phyloP scores from a whole-genome alignment of 2,797 vertebrate species.

The Aselliscus stoliczkanus region DNA sequence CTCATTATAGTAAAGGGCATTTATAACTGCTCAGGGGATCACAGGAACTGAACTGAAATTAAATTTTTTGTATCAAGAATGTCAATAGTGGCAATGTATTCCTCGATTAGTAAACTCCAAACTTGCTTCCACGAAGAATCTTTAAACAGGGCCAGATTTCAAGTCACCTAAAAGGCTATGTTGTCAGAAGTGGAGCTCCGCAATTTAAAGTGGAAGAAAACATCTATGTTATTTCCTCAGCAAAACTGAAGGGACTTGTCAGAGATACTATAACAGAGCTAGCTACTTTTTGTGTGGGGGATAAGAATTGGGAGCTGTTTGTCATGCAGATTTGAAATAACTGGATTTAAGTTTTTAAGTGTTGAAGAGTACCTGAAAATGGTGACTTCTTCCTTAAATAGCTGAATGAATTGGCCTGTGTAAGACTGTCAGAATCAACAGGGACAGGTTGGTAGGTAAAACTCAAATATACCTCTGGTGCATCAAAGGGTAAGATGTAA shows the following conservation, averaged over 20 bases:
- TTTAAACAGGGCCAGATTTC: neutral
- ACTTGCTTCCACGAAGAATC: neutral
- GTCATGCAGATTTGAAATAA: conserved; percentile 29
- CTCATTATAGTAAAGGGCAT: conserved; percentile 41
- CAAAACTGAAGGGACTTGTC: neutral
- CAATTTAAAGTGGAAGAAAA: neutral
- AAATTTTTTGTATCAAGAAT: conserved; percentile 37
- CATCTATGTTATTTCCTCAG: neutral
- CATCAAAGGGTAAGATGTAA: neutral
- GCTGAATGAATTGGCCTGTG: neutral
- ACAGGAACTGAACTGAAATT: conserved; percentile 10
- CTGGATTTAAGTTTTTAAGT: conserved; percentile 31
- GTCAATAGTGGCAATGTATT: neutral
- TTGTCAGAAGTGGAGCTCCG: neutral
- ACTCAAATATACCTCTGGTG: neutral
- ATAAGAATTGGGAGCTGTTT: neutral
- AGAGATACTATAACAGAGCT: neutral
- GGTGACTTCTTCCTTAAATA: conserved; percentile 12
- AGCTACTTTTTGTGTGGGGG: neutral
- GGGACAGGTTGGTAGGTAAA: neutral
- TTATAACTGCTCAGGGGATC: conserved; percentile 62
- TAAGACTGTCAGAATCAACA: neutral
- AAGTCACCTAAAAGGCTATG: neutral
- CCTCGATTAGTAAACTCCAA: neutral
- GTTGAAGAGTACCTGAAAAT: conserved; percentile 46